A percentile compares a stretch with the other conserved stretches of the same genome.
These are phyloP conservation scores for Valencia hispanica DNA, from an alignment of 2,797 vertebrate species.

Conservation along the genomic window DNA sequence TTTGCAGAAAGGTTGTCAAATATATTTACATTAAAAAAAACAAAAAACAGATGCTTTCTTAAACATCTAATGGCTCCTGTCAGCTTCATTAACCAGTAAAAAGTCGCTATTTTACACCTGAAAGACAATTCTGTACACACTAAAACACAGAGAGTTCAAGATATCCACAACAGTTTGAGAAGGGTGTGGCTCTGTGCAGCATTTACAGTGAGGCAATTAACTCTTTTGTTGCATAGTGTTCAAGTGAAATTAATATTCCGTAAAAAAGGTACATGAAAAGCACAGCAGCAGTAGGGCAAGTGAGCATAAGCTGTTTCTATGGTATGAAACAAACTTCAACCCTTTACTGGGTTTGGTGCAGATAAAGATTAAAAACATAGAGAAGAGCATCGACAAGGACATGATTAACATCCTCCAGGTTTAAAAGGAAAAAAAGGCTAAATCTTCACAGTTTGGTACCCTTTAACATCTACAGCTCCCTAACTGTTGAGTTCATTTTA, in stretches of 20 bases:
- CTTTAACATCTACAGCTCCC: slow-evolving; percentile 14
- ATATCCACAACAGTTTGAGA: slow-evolving; percentile 23
- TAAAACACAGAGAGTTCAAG: slow-evolving; percentile 43
- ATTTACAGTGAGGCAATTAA: slow-evolving; percentile 57
- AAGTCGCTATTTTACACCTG: slow-evolving; percentile 33
- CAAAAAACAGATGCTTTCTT: slow-evolving; percentile 48
- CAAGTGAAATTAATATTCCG: slow-evolving; percentile 48
- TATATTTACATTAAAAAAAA: slow-evolving; percentile 70
- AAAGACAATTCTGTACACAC: slow-evolving; percentile 51
- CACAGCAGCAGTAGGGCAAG: slow-evolving; percentile 19
- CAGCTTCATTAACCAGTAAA: slow-evolving; percentile 61
- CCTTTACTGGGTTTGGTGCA: background rate
- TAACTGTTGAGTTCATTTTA: background rate
- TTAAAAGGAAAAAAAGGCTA: slow-evolving; percentile 12
- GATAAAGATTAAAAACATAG: background rate
- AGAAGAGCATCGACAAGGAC: slow-evolving; percentile 4
- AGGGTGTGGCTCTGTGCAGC: slow-evolving; percentile 25
- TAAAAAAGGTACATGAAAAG: slow-evolving; percentile 12
- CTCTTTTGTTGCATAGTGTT: slow-evolving; percentile 70
- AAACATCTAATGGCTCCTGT: slow-evolving; percentile 71
- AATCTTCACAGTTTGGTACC: slow-evolving; percentile 12
- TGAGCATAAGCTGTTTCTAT: background rate
- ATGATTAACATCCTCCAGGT: slow-evolving; percentile 12
- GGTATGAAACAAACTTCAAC: slow-evolving; percentile 1
- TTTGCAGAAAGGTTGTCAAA: slow-evolving; percentile 74